These are phyloP conservation scores for Diuraphis noxia DNA, from an alignment of 1,140 invertebrate species.

Conservation along the genomic window DNA sequence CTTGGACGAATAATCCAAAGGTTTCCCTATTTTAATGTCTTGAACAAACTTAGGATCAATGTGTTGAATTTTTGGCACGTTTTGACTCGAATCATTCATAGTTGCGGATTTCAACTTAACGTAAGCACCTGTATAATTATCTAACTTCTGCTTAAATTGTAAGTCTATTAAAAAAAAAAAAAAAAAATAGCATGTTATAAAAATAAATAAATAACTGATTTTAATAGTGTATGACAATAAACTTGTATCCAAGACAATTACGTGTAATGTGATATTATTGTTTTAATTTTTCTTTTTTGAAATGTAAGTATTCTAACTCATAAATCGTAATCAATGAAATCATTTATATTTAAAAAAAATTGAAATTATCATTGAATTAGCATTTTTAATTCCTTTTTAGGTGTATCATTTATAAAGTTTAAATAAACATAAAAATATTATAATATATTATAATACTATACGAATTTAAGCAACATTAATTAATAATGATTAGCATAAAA, in stretches of 20 bases:
- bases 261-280: not conserved
- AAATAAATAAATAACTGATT: not conserved
- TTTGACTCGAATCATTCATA: not conserved
- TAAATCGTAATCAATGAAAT: not conserved
- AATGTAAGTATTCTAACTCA: not conserved
- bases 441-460: not conserved
- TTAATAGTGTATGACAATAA: not conserved
- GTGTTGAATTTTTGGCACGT: not conserved
- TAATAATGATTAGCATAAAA: too few relatives aligned
- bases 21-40: not conserved
- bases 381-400: too few relatives aligned
- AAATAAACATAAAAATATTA: not conserved
- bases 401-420: not conserved
- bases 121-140: not conserved
- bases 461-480: not conserved
- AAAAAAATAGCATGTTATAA: not conserved
- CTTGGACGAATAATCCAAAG: not conserved
- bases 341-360: not conserved
- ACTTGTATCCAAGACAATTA: not conserved
- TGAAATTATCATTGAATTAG: not conserved
- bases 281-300: not conserved
- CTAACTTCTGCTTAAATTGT: not conserved
- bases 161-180: too few relatives aligned
- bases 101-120: not conserved
- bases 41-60: not conserved